Conservation (phyloP, 2,888 invertebrate genomes). For the Salpingus planirostris region DNA sequence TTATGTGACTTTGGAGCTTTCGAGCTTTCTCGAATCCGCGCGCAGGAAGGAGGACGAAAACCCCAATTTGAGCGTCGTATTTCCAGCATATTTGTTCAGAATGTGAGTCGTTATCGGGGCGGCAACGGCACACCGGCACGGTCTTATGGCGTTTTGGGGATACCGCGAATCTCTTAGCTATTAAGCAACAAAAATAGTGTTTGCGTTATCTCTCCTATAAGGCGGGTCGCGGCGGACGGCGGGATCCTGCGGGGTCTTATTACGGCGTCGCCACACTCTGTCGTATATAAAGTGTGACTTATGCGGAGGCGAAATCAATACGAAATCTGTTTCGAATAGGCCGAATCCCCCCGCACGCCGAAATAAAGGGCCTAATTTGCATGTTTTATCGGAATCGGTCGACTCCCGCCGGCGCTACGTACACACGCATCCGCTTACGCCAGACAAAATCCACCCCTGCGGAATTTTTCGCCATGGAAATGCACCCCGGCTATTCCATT, state of each 20-base stretch:
- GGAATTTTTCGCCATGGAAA: too few species aligned
- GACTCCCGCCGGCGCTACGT: too few species aligned
- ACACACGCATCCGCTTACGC: too few species aligned
- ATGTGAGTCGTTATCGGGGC: constrained; percentile 16
- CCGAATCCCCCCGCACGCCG: constrained; percentile 8
- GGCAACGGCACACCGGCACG: constrained; percentile 8
- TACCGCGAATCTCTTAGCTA: constrained; percentile 28
- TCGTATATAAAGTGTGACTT: constrained; percentile 15
- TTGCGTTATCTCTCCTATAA: constrained; percentile 30
- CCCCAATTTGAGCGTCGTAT: constrained; percentile 23
- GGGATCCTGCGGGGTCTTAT: constrained; percentile 9
- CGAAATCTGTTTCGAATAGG: constrained; percentile 12
- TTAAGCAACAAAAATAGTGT: constrained; percentile 34
- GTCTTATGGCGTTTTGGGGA: constrained; percentile 24
- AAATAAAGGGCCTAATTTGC: constrained; percentile 12
- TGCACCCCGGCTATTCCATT: too few species aligned
- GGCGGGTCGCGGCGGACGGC: constrained; percentile 16
- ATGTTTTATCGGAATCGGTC: constrained; percentile 9
- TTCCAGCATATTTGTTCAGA: constrained; percentile 15
- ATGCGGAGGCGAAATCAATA: constrained; percentile 14
- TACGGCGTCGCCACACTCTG: too few species aligned
- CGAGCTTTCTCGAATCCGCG: too few species aligned
- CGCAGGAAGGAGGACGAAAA: too few species aligned
- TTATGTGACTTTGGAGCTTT: too few species aligned
- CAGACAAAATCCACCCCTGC: too few species aligned